phyloP scores from a whole-genome alignment of 2,888 invertebrate species.

The Aphidoletes aphidimyza region DNA sequence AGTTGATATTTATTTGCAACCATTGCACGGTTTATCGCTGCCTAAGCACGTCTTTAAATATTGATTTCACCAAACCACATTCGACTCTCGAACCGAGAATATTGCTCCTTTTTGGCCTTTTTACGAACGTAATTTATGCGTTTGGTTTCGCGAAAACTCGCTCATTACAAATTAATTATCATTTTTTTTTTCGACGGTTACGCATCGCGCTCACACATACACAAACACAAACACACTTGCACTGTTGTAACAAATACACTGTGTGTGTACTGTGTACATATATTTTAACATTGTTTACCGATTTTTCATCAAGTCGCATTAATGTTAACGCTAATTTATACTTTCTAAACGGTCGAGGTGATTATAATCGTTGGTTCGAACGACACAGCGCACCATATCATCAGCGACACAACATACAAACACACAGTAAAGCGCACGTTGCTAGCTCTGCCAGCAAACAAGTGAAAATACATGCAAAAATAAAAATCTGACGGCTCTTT shows the following conservation, averaged over 20 bases:
- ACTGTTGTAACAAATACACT: neutral
- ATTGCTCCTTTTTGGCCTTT: neutral
- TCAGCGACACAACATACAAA: neutral
- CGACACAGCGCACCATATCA: neutral
- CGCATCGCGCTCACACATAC: neutral
- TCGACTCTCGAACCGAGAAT: neutral
- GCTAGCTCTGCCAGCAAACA: too few relatives aligned
- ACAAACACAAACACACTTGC: neutral
- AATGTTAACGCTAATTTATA: slow-evolving; percentile 46
- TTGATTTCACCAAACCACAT: neutral
- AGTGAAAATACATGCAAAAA: too few relatives aligned
- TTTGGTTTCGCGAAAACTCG: neutral
- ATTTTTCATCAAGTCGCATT: slow-evolving; percentile 51
- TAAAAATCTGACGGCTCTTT: too few relatives aligned
- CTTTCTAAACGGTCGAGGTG: slow-evolving; percentile 46
- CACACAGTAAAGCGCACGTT: too few relatives aligned
- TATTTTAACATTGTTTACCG: slow-evolving; percentile 8
- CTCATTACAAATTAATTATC: slow-evolving; percentile 43
- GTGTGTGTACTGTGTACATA: too few relatives aligned
- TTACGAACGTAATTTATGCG: neutral
- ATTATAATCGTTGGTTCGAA: slow-evolving; percentile 11
- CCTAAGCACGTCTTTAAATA: neutral
- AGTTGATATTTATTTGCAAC: too few relatives aligned
- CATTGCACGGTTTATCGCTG: neutral
- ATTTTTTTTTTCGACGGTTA: neutral